phyloP scores from a whole-genome alignment of 2,797 vertebrate species.

The Artibeus lituratus region DNA sequence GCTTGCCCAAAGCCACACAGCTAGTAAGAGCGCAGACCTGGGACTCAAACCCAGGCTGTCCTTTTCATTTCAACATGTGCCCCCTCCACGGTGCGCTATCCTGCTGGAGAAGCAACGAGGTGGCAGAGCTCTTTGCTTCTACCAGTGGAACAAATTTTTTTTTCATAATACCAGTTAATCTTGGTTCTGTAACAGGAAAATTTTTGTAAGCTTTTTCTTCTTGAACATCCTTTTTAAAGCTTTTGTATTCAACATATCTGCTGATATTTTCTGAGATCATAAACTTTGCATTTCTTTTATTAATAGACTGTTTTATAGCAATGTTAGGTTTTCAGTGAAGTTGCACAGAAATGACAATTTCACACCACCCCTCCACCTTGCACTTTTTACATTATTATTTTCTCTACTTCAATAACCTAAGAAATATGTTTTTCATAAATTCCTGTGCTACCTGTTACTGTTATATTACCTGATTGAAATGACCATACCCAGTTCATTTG shows the following conservation, averaged over 20 bases:
- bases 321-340: constrained; percentile 20
- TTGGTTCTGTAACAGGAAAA: neutral
- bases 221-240: neutral
- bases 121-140: neutral
- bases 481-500: neutral
- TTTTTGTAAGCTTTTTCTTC: neutral
- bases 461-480: neutral
- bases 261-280: constrained; percentile 18
- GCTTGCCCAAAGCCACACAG: neutral
- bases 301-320: neutral
- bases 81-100: neutral
- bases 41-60: neutral
- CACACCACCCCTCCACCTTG: neutral
- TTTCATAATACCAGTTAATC: neutral
- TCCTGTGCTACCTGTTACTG: neutral
- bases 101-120: neutral
- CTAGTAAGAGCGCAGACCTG: neutral
- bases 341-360: neutral
- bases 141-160: neutral
- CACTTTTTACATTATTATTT: neutral
- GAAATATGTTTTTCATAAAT: neutral
- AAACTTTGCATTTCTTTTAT: neutral
- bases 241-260: neutral
- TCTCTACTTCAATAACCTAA: neutral
- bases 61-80: neutral